phyloP scores from a whole-genome alignment of 2,113 vertebrate species.

The Sardina pilchardus region DNA sequence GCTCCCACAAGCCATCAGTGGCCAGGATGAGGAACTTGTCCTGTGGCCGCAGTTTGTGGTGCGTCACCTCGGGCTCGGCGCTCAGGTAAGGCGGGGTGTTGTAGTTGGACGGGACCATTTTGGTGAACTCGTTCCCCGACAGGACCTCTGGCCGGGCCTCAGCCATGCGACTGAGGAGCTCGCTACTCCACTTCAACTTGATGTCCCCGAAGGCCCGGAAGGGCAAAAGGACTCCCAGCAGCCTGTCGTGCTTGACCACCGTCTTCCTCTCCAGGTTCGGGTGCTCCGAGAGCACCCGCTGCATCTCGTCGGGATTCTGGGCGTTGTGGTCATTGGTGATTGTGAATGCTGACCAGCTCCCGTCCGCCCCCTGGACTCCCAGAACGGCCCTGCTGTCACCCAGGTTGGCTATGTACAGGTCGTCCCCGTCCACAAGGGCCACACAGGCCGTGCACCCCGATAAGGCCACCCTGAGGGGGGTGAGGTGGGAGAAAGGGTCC shows the following conservation, averaged over 20 bases:
- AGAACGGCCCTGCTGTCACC: slow-evolving; percentile 67
- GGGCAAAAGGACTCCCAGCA: slow-evolving; percentile 67
- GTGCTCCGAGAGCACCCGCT: slow-evolving; percentile 62
- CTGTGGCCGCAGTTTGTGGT: slow-evolving; percentile 47
- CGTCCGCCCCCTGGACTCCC: slow-evolving; percentile 53
- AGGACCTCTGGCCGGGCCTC: slow-evolving; percentile 49
- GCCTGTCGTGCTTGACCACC: slow-evolving; percentile 57
- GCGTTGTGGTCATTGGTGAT: slow-evolving; percentile 67
- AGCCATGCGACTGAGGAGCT: slow-evolving; percentile 56
- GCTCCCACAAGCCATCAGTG: slow-evolving; percentile 67
- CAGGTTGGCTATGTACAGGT: slow-evolving; percentile 64
- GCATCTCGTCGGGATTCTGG: slow-evolving; percentile 62
- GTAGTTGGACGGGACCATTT: slow-evolving; percentile 47
- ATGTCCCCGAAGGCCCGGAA: slow-evolving; percentile 67
- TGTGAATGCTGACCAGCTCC: slow-evolving; percentile 56
- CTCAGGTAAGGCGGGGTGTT: slow-evolving; percentile 67
- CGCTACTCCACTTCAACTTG: slow-evolving; percentile 66
- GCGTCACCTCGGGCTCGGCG: slow-evolving; percentile 58
- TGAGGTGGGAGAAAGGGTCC: slow-evolving; percentile 41
- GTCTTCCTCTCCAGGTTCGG: slow-evolving; percentile 53
- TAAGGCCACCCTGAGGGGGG: slow-evolving; percentile 61
- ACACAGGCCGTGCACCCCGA: slow-evolving; percentile 67
- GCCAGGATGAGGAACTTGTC: slow-evolving; percentile 69
- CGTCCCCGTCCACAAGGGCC: slow-evolving; percentile 44
- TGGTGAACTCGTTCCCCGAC: slow-evolving; percentile 31